These are phyloP conservation scores for Philotrypesis tridentata DNA, from an alignment of 1,140 invertebrate genomes.

Conservation along the genomic window DNA sequence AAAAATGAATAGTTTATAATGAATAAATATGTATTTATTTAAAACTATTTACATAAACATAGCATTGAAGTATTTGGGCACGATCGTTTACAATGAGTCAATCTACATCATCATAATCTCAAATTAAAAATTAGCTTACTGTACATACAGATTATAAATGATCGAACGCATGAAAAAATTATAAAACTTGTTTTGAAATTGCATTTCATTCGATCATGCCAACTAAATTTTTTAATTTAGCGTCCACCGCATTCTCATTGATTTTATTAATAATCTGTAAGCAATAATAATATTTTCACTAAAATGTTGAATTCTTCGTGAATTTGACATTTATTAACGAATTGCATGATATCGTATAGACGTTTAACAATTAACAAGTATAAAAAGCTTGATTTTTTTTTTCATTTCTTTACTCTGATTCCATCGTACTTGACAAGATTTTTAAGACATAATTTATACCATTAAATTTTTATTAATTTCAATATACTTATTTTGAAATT, in stretches of 20 bases:
- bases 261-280: background rate
- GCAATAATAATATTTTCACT: background rate
- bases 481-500: too few relatives aligned
- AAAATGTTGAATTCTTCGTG: background rate
- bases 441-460: background rate
- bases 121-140: background rate
- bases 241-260: background rate
- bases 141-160: background rate
- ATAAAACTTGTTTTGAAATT: background rate
- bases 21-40: constrained; percentile 51
- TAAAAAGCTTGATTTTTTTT: constrained; percentile 12
- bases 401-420: background rate
- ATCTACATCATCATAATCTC: background rate
- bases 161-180: background rate
- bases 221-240: background rate
- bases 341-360: background rate
- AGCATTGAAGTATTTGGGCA: constrained; percentile 14
- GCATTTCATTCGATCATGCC: constrained; percentile 12
- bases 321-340: constrained; percentile 1
- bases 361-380: constrained; percentile 19
- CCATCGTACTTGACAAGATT: background rate
- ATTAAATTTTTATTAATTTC: too few relatives aligned
- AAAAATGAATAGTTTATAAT: background rate
- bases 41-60: constrained; percentile 46
- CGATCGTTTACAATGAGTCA: background rate